Conservation (phyloP, 2,797 vertebrate genomes). For the Pygocentrus nattereri region DNA sequence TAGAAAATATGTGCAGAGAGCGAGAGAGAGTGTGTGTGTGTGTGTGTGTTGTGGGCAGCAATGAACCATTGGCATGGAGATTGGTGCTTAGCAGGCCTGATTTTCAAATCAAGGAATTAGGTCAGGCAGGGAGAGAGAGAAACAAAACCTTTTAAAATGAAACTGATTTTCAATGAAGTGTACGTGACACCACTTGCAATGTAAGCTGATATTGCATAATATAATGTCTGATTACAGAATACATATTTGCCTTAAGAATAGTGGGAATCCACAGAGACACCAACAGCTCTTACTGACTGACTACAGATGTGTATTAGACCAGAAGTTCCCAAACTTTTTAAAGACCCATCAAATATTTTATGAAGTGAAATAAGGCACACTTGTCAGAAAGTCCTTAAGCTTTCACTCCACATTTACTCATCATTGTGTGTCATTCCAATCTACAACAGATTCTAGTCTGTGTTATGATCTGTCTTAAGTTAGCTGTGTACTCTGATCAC, state of each 20-base stretch:
- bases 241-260: background rate
- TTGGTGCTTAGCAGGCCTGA: constrained; percentile 18
- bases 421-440: no score
- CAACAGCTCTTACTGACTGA: background rate
- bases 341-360: no score
- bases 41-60: constrained; percentile 10
- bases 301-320: no score
- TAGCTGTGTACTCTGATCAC: no score
- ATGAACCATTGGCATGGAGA: constrained; percentile 13
- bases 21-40: background rate
- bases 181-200: background rate
- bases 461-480: no score
- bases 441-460: no score
- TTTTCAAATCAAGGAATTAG: constrained; percentile 30
- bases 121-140: constrained; percentile 12
- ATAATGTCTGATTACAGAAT: background rate
- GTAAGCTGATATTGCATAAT: background rate
- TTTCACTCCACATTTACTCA: no score
- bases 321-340: no score
- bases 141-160: constrained; percentile 5
- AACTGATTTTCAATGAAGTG: background rate
- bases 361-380: no score
- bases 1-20: no score
- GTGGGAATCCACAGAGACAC: no score
- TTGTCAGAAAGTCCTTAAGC: no score